Conservation (phyloP, 2,113 vertebrate species). For the Deroptyus accipitrinus region DNA sequence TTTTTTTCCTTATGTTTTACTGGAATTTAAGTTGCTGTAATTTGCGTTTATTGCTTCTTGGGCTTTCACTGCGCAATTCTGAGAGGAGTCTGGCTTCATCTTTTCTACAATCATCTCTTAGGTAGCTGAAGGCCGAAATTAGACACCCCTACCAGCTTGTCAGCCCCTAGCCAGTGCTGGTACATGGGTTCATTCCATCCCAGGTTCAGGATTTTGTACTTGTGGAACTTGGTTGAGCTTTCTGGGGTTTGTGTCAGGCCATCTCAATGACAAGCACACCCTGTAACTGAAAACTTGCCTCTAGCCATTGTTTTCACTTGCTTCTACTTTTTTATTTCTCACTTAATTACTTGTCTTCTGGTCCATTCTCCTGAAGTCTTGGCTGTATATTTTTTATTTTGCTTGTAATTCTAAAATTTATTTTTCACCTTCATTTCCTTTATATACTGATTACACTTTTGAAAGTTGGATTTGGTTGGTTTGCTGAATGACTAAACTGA, state of each 20-base stretch:
- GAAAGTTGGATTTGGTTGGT: neutral
- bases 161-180: neutral
- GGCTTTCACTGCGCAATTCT: neutral
- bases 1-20: accelerated
- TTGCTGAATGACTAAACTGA: neutral
- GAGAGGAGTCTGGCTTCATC: neutral
- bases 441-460: neutral
- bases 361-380: neutral
- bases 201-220: neutral
- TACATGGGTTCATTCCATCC: neutral
- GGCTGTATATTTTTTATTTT: neutral
- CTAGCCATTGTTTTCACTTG: neutral
- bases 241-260: neutral
- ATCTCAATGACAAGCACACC: neutral
- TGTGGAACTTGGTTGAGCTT: neutral
- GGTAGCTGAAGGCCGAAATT: neutral
- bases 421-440: neutral
- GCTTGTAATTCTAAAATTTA: neutral
- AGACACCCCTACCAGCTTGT: neutral
- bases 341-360: neutral
- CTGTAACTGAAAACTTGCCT: neutral
- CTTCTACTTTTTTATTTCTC: neutral
- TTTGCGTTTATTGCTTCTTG: neutral
- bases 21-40: neutral
- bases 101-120: neutral